Base-by-base conservation (phyloP, 2,113 vertebrate genomes). In the Pelobates fuscus region DNA sequence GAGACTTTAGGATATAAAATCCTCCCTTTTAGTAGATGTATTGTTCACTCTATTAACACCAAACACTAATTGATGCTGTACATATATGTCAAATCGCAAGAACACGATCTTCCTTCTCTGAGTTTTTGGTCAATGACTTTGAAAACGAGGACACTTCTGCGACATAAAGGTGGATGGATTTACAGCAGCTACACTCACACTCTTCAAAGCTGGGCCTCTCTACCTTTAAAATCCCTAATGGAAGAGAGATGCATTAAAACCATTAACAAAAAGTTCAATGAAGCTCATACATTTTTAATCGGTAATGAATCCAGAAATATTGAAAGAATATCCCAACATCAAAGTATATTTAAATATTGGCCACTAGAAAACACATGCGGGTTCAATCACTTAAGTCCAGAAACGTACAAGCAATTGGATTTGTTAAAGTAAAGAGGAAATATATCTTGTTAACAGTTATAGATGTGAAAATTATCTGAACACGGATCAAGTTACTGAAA, bases 221-320 rank as follows among this genome's bases (percentile, higher is more conserved):
- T 20, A 17, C 41, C 75, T 72, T 20, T 76, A 2, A n/a, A 43
- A 2, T 70, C 46, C 25, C 69, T 25, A 77, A 65, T 60, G 77
- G 54, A 79, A 64, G 55, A 61, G 49, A 67, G 21, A 72, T 79
- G 66, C 78, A 82, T 79, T 70, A 80, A 54, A 61, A 58, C 70
- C 4, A 12, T 25, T 88, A 71, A 76, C 75, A 57, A 37, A 60
- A 62, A 2, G 82, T 84, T 83, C 86, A 88, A 83, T 26, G 80
- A 71, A 41, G 71, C 67, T 52, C 87, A 89, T 92, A 79, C 81
- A 92, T 92, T 87, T 89, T 91, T 88, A 76, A 90, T 83, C 72
- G 70, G 82, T 78, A 54, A 71, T 37, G 37, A 80, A 70, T 60
- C 79, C 75, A 77, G 76, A 77, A 77, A 75, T 66, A 72, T 26